These are phyloP conservation scores for Uloborus diversus DNA, from an alignment of 1,140 invertebrate genomes.

Conservation along the genomic window DNA sequence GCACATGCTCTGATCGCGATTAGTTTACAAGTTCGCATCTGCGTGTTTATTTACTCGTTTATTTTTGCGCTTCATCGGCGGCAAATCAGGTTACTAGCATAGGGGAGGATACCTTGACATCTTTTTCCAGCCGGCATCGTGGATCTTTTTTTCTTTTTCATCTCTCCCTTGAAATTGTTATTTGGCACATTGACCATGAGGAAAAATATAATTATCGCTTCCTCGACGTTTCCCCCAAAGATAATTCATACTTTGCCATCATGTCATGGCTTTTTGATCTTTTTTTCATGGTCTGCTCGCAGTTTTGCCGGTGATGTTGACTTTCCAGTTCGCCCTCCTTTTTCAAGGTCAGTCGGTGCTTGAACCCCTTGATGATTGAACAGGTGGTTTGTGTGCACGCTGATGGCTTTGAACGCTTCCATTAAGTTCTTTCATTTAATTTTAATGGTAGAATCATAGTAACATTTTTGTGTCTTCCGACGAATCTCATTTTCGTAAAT, in stretches of 20 bases:
- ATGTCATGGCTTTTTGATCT: neutral
- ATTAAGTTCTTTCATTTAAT: too few relatives aligned
- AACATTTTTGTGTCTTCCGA: too few relatives aligned
- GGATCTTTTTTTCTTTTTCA: slow-evolving; percentile 8
- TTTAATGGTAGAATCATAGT: too few relatives aligned
- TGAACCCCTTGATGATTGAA: slow-evolving; percentile 9
- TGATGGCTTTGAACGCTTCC: neutral
- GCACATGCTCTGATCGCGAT: neutral
- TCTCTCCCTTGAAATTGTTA: neutral
- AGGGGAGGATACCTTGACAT: slow-evolving; percentile 47
- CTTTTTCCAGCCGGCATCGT: slow-evolving; percentile 8
- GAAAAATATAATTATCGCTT: slow-evolving; percentile 38
- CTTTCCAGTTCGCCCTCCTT: slow-evolving; percentile 45
- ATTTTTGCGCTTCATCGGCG: neutral
- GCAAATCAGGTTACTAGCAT: slow-evolving; percentile 16
- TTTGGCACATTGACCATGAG: slow-evolving; percentile 50
- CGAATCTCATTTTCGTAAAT: too few relatives aligned
- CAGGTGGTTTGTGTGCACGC: too few relatives aligned
- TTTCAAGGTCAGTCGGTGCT: slow-evolving; percentile 38
- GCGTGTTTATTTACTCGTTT: neutral
- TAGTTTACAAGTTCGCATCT: neutral
- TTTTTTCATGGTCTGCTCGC: slow-evolving; percentile 26
- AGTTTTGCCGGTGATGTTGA: slow-evolving; percentile 39
- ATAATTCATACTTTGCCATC: neutral
- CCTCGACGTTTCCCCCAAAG: slow-evolving; percentile 9